Evolutionary conservation across 2,888 invertebrate genomes (phyloP), one percentile per base, ranked within the genome.

Genomic region (Chorisops tibialis): DNA sequence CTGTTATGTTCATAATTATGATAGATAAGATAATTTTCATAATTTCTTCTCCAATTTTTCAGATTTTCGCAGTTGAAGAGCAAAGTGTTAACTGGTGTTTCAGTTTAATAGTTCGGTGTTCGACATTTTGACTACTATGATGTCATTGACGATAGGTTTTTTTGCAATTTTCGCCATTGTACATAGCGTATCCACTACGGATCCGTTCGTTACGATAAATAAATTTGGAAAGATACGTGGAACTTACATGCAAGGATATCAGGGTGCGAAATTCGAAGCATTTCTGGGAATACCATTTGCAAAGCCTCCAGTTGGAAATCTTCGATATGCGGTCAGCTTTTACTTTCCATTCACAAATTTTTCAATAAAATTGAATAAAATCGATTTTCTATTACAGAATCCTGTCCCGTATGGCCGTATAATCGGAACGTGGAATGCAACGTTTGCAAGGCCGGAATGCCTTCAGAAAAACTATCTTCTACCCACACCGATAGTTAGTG

Each of bases 381-480:
- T 7, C 9, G 18, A 12, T 49, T 12, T 19, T 16, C 50, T 38
- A n/a, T 38, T 66, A 5, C 37, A 77, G 75, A 73, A 75, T 70
- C 76, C 77, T 1, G 64, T 70, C 11, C 68, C 72, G 0, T 54
- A 65, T 3, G 48, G 52, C 1, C 62, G 68, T 14, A 75, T 74
- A 74, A n/a, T 64, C 0, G 70, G 65, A 9, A 52, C 67, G 2
- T 56, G 71, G 3, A 61, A 76, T 64, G 79, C 78, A 0, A 75
- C 69, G 0, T 47, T 67, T 24, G 72, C 79, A 4, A 74, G 72
- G 18, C 68, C 76, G 0, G 68, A 70, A 12, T 82, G 82, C 58
- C 70, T 79, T 16, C 81, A 82, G 68, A 80, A 79, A 66, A 77
- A 78, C 66, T 78, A 76, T 62, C 63, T 80, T 3, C 0, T 70